Conservation (phyloP, 2,888 invertebrate genomes). For the Eristalis tenax region DNA sequence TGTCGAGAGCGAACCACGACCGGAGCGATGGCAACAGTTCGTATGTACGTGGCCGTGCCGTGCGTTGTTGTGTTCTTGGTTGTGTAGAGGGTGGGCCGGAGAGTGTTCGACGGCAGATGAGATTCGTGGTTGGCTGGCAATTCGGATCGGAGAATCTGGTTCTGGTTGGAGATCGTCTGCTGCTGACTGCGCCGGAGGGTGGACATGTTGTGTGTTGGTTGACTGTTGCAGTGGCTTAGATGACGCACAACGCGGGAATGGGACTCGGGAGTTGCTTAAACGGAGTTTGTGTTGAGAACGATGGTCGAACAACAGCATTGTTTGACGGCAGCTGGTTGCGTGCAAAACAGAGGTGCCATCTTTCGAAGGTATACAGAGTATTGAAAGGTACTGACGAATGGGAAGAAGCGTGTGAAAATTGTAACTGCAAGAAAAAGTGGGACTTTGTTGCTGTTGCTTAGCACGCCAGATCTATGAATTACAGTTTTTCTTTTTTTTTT, state of each 20-base stretch:
- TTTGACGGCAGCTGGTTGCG: neutral
- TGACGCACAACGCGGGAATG: neutral
- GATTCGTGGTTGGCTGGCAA: neutral
- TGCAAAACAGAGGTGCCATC: neutral
- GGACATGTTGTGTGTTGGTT: neutral
- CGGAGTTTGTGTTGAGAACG: neutral
- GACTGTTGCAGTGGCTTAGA: neutral
- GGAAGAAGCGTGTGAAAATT: too few relatives aligned
- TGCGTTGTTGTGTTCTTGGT: too few relatives aligned
- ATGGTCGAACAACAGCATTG: neutral
- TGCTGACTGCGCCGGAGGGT: neutral
- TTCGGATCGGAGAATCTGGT: neutral
- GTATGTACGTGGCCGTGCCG: neutral
- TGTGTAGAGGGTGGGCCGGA: too few relatives aligned
- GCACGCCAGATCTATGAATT: too few relatives aligned
- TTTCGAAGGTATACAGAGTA: neutral
- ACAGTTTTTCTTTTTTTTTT: too few relatives aligned
- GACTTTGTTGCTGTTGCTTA: too few relatives aligned
- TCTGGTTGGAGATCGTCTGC: neutral
- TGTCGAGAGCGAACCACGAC: slow-evolving; percentile 3
- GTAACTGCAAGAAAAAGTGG: too few relatives aligned
- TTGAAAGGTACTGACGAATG: neutral
- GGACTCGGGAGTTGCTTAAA: neutral
- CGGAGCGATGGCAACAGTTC: neutral
- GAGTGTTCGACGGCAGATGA: neutral